Base-by-base conservation (phyloP, 2,113 vertebrate genomes). In the Cavia aperea region DNA sequence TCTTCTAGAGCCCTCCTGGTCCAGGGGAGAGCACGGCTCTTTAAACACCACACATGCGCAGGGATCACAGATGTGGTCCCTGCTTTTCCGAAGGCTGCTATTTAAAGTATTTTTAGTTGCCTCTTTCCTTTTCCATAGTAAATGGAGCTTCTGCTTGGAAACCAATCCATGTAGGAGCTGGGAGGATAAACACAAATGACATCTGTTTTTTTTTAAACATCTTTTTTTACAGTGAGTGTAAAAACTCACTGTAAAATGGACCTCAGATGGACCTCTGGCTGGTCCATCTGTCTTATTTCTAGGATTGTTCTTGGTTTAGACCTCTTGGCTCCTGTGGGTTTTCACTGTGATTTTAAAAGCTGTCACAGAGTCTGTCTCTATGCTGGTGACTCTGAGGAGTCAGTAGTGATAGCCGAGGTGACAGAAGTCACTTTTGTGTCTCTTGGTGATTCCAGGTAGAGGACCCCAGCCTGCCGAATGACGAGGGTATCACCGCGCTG, bases 401-500 rank as follows among this genome's bases (percentile, higher is more conserved):
- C 83, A 92, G 26, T 51, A 26, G 75, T 66, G 63, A 46, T 86
- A 1, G 39, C 15, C 43, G 11, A 14, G 60, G 70, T 54, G 56
- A 78, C 36, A 31, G 58, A 33, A 9, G 54, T 3, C 0, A 93
- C 56, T 11, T 43, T 58, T 3, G 18, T 8, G 36, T 0, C 0
- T 79, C 79, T 66, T 56, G 94, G 58, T 9, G 21, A 58, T 39
- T 46, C 0, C 33, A 99, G 99, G 99, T 99, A 43, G 99, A 99
- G 62, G 99, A 99, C 95, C 99, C 99, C 4, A 99, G 99, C 97
- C 98, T 98, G 96, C 99, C 99, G 4, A 99, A 99, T 0, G 99
- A 99, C 49, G 99, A 99, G 94, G 99, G 99, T 43, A 99, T 99
- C 95, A 99, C 99, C 0, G 99, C 99, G 0, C 98, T 99, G 33